Percentiles rank a stretch among this genome's conserved stretches.
phyloP scores from a whole-genome alignment of 2,888 invertebrate genomes.

The Perdita meconis region DNA sequence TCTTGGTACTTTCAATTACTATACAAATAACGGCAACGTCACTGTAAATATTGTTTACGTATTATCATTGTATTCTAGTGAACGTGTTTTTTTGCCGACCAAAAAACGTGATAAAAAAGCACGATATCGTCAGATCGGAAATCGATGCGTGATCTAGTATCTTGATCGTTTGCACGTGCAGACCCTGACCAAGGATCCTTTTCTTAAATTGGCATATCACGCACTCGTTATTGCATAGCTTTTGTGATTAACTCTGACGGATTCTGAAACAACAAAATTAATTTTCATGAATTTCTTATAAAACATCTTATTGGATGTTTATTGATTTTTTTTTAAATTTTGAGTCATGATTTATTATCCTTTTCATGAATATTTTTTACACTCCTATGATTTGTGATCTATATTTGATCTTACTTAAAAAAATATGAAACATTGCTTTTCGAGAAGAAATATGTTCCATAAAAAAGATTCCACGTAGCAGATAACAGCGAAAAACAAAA shows the following conservation, averaged over 20 bases:
- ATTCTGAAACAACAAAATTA: too few species aligned
- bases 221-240: too few species aligned
- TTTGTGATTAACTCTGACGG: too few species aligned
- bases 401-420: too few species aligned
- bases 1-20: neutral
- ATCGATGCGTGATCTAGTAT: slow-evolving; percentile 49
- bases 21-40: neutral
- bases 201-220: slow-evolving; percentile 36
- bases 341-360: too few species aligned
- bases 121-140: slow-evolving; percentile 13
- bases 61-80: slow-evolving; percentile 24
- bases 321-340: too few species aligned
- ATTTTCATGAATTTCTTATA: neutral
- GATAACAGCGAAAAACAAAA: neutral
- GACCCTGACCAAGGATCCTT: slow-evolving; percentile 54
- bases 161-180: slow-evolving; percentile 43
- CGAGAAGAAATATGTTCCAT: neutral
- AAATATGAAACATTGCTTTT: too few species aligned
- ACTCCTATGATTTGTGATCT: too few species aligned
- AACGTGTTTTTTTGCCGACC: slow-evolving; percentile 10
- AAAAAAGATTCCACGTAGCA: neutral
- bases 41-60: slow-evolving; percentile 9
- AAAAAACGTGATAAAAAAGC: neutral
- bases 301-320: too few species aligned
- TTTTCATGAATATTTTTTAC: too few species aligned